Base-by-base conservation (phyloP, 2,797 vertebrate species). In the Arctocebus calabarensis region DNA sequence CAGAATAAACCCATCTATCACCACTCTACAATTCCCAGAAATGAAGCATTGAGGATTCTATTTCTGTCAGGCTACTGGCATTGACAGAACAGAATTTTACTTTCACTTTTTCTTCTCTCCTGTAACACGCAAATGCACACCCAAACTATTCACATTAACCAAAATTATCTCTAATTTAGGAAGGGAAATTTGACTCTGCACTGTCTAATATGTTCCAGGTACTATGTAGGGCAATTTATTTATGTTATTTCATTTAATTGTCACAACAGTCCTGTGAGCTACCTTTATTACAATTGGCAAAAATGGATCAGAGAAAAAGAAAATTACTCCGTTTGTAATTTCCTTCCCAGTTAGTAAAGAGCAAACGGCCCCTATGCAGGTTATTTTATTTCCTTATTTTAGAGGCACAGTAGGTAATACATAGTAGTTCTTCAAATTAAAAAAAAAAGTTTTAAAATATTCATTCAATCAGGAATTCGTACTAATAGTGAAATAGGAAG, bases 1-100 rank as follows among this genome's bases (percentile, higher is more conserved):
- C 70, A 23, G 75, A 91, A 95, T 83, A 96, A 94, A 96, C 19
- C 20, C 57, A 88, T 93, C 68, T 34, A 84, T 95, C 91, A 81
- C 77, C 73, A 77, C 5, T 94, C 19, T 19, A 75, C 17, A 74
- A 4, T 86, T 75, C 27, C 6, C 66, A 62, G 81, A 84, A 94
- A 87, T 90, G 43, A 62, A 93, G 14, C 17, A 9, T 84, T 52
- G 89, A 97, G n/a, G 32, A 55, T 90, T 82, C 92, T 95, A 88
- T 94, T 96, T 95, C 84, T 96, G 77, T 88, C 85, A 57, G 78
- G 61, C 82, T 84, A 59, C n/a, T 82, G 55, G 32, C 57, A 87
- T 82, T 94, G 88, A 70, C 40, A 92, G 17, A 91, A 45, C 29
- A 74, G 20, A 93, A 81, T 93, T 89, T 95, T 48, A 57, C 25